Percentiles rank a stretch among this genome's conserved stretches.
These are phyloP conservation scores for Tortrix viridana DNA, from an alignment of 2,888 invertebrate genomes.

Conservation along the genomic window DNA sequence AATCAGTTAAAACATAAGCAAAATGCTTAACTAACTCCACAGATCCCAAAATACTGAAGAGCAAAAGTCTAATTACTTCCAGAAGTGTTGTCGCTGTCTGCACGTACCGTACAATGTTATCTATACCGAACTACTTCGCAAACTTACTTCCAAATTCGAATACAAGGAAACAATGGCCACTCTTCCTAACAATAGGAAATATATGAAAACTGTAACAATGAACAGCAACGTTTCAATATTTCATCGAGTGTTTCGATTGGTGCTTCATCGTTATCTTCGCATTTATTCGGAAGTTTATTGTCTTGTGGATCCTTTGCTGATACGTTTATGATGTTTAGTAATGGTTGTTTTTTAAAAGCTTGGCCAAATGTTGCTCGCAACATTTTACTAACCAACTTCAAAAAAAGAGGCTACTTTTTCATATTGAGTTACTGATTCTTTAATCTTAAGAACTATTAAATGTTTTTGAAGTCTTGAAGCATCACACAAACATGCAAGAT, in stretches of 20 bases:
- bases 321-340: background rate
- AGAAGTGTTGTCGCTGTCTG: constrained; percentile 5
- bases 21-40: background rate
- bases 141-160: constrained; percentile 28
- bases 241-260: constrained; percentile 19
- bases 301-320: constrained; percentile 1
- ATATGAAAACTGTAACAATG: constrained; percentile 22
- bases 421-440: no score
- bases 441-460: no score
- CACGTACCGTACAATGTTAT: constrained; percentile 19
- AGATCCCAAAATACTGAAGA: background rate
- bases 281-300: constrained; percentile 15
- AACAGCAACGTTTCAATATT: constrained; percentile 16
- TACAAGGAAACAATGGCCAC: constrained; percentile 26
- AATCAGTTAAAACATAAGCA: background rate
- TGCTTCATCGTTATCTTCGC: constrained; percentile 7
- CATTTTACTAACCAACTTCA: no score
- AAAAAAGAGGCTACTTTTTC: no score
- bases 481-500: no score
- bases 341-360: no score
- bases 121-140: constrained; percentile 16
- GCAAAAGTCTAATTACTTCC: background rate
- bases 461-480: no score
- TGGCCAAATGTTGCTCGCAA: no score
- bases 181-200: constrained; percentile 19